Evolutionary conservation across 37 sponge, comb jelly and placozoan genomes (phyloP), one percentile per base, ranked within the genome.

Genomic region (Aplysina aerophoba): DNA sequence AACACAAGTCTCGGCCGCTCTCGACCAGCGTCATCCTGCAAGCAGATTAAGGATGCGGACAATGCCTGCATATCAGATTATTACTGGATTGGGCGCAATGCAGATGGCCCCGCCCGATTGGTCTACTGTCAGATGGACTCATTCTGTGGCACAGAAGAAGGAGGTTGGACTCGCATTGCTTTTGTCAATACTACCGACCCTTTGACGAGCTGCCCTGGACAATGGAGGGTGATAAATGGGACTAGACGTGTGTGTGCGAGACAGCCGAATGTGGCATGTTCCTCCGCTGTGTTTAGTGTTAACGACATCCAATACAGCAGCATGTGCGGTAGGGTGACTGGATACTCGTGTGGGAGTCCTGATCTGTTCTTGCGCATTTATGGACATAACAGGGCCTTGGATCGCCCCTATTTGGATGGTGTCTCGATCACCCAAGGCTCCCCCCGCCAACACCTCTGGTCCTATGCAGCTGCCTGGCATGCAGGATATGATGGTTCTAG

Each of bases 151-250:
- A n/a, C n/a, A n/a, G 30, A 20, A 20, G 22, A 25, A 20, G 66
- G 66, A 65, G 66, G 66, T 12, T 65, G 66, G 66, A 65, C 66
- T 30, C 22, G 66, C 11, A 30, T 65, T 65, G 66, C 66, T 16
- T 65, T 65, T 16, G 22, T 65, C 22, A 16, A 65, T 16, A 8
- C 22, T 11, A 30, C 66, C 12, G 66, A 65, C 22, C 22, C 19
- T 30, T 30, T 25, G 22, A 65, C 13, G 19, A 25, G 27, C 11
- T 65, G 66, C 66, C 66, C 66, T 12, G 66, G 66, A 65, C 30
- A 16, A 20, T 30, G 22, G 27, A 11, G 19, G 11, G 27, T 30
- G 12, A 65, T 16, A 30, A n/a, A n/a, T n/a, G 22, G 30, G 22
- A 65, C 19, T 30, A 65, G 27, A 16, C 13, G 66, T 20, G 66